These are phyloP conservation scores for Bubo blakistoni DNA, from an alignment of 2,113 vertebrate genomes.

Conservation along the genomic window DNA sequence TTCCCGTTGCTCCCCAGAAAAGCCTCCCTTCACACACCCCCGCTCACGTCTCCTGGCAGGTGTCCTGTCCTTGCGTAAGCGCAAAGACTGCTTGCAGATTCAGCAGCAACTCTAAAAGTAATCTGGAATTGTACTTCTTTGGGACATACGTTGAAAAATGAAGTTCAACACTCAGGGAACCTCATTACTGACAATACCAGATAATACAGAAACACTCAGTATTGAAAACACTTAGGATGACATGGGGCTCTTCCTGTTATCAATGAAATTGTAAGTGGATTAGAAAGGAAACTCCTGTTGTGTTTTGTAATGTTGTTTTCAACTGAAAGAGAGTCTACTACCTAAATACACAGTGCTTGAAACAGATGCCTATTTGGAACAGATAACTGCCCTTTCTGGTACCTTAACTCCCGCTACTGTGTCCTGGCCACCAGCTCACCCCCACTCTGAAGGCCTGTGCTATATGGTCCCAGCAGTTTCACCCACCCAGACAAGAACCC, in stretches of 20 bases:
- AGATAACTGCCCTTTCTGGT: background rate
- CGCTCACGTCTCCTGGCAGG: fast-evolving
- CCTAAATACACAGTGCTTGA: background rate
- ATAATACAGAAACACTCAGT: background rate
- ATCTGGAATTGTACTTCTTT: background rate
- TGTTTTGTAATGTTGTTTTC: background rate
- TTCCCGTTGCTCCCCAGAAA: background rate
- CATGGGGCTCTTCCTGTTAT: background rate
- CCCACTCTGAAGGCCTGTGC: background rate
- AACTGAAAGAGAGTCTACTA: background rate
- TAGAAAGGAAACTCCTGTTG: background rate
- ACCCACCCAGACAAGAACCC: background rate
- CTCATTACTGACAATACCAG: background rate
- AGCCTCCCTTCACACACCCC: background rate
- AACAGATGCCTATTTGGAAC: background rate
- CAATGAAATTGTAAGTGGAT: background rate
- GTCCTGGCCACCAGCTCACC: background rate
- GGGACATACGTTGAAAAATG: background rate
- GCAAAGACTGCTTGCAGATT: background rate
- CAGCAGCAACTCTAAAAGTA: background rate
- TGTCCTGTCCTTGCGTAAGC: background rate
- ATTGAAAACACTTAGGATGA: background rate
- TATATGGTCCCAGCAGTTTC: background rate
- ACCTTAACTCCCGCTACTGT: background rate
- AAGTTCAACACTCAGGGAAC: background rate